Evolutionary conservation across 1,140 invertebrate genomes (phyloP).

Genomic region (Drosophila nannoptera): DNA sequence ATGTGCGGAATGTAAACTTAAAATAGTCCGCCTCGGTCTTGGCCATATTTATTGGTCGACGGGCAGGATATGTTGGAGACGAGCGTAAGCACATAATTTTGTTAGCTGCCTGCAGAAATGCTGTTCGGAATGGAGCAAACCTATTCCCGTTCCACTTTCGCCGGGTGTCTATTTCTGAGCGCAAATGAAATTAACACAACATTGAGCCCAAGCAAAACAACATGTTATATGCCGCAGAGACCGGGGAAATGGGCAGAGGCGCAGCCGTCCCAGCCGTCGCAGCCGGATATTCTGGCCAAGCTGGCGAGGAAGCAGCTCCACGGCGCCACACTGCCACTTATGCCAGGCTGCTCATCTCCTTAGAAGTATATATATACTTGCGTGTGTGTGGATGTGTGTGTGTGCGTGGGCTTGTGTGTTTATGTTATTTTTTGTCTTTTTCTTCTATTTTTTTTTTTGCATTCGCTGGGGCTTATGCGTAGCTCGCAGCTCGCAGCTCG

Average conservation of each 20-base stretch:
- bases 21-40: not conserved
- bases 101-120: constrained; percentile 53
- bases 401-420: constrained; percentile 11
- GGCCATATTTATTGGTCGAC: not conserved
- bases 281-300: constrained; percentile 32
- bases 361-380: too few relatives aligned
- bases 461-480: constrained; percentile 37
- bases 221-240: constrained; percentile 22
- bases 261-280: constrained; percentile 2
- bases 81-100: constrained; percentile 42
- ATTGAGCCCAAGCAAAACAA: constrained; percentile 38
- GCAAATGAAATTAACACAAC: constrained; percentile 72
- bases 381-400: not conserved
- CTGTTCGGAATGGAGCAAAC: constrained; percentile 19
- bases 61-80: not conserved
- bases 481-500: not conserved
- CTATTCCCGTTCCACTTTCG: constrained; percentile 17
- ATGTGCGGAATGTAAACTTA: not conserved
- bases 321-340: constrained; percentile 1
- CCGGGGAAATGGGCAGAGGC: constrained; percentile 20
- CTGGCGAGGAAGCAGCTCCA: constrained; percentile 5
- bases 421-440: not conserved
- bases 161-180: constrained; percentile 61
- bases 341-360: constrained; percentile 13
- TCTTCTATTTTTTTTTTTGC: constrained; percentile 13